Base-by-base conservation (phyloP, 2,113 vertebrate genomes). In the Thamnophis sirtalis region DNA sequence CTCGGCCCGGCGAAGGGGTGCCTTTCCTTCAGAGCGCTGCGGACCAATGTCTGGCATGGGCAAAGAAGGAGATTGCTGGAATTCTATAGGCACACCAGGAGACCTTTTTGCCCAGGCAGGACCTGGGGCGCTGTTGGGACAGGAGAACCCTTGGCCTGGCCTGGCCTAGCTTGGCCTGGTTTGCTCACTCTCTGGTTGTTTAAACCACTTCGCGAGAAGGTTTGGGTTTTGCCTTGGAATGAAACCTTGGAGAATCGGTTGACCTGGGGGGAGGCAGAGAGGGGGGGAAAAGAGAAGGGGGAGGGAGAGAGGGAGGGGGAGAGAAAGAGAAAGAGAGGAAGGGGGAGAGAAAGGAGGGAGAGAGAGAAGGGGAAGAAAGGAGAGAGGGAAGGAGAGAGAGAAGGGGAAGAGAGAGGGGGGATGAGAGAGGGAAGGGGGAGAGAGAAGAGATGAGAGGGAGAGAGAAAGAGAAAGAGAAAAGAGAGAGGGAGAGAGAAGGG, bases 181-280 rank as follows among this genome's bases (percentile, higher is more conserved):
- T n/a, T n/a, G 60, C 28, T 38, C 68, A 0, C n/a, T 38, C 15
- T 80, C n/a, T 80, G 38, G n/a, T 8, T 33, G 15, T 80, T 80
- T 38, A 38, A 80, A 80, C 15, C 68, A 17, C 68, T 80, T 38
- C 5, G 68, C 9, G 6, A 21, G 43, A 5, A 49, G 43, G 22
- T 63, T 21, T 38, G 4, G 73, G 49, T 22, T 11, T 48, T 5
- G 4, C 87, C 53, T 4, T 60, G 54, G n/a, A 63, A 51, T 28
- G 3, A 21, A 53, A 49, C 21, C 13, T 15, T 43, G 21, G 58
- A 50, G 33, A 43, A 8, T 11, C 22, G 9, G 8, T 22, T 9
- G 56, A 22, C 22, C 1, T 8, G 55, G n/a, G 55, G 21, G 5
- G 5, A 0, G 3, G 19, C 11, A 2, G 0, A 9, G 2, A 24